Base-by-base conservation (phyloP, 2,113 vertebrate species). In the Psittacus erithacus region DNA sequence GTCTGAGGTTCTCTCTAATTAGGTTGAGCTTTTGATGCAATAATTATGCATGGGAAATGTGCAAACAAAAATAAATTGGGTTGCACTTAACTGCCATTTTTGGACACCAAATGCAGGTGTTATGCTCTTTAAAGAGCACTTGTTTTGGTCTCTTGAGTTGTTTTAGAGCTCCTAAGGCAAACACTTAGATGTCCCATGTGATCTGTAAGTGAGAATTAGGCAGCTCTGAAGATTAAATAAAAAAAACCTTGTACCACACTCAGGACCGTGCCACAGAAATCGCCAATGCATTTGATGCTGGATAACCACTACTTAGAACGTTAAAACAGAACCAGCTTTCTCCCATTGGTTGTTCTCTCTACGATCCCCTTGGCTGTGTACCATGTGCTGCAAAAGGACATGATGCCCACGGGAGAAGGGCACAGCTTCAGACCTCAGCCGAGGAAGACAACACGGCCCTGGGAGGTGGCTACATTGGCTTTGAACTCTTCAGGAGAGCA, bases 331-430 rank as follows among this genome's bases (percentile, higher is more conserved):
- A 23, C 2, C 24, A 25, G 9, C 8, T 47, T 82, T 78, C n/a
- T 57, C 19, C 53, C 50, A 3, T 24, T 13, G 2, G 24, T 39
- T 2, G 1, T 15, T 65, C 33, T 29, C 46, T 69, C 41, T 69
- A 20, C 47, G 63, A 80, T 52, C 4, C 12, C 17, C 4, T 8
- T 8, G 16, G 19, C 28, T 68, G 15, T 9, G 49, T 17, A 31
- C 31, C 1, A 0, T 0, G 2, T 28, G n/a, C n/a, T 67, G n/a
- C n/a, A 46, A 47, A 68, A 28, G 23, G 46, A 38, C 28, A 3
- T 1, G 6, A 22, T 18, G 49, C 13, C 62, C 2, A 0, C 0
- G 0, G 17, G 31, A 75, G 57, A 3, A 4, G 3, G 9, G 0
- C 47, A 77, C 38, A 3, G 19, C 22, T 60, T 71, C 71, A 23